A percentile compares a stretch with the other conserved stretches of the same genome.
These are phyloP conservation scores for Campoletis sonorensis DNA, from an alignment of 1,140 invertebrate species.

Conservation along the genomic window DNA sequence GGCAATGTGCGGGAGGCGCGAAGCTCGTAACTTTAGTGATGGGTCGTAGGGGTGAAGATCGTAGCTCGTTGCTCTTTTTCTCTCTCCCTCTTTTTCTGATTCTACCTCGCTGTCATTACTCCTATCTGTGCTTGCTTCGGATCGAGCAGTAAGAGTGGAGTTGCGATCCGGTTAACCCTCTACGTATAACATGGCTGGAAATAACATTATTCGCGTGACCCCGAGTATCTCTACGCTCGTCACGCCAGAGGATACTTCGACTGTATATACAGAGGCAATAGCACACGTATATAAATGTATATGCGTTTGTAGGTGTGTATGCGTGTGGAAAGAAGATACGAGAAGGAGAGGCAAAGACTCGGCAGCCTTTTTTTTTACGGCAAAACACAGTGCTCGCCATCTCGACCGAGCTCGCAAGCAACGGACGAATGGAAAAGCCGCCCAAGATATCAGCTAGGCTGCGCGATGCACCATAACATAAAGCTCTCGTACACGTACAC, in stretches of 20 bases:
- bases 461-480: background rate
- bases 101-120: background rate
- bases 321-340: background rate
- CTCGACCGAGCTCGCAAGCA: background rate
- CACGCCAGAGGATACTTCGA: background rate
- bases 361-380: background rate
- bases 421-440: conserved; percentile 2
- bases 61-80: background rate
- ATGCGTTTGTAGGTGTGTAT: background rate
- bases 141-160: background rate
- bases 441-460: background rate
- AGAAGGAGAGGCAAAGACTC: background rate
- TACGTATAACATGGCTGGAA: background rate
- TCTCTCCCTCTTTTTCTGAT: conserved; percentile 13
- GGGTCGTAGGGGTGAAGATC: background rate
- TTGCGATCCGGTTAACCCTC: conserved; percentile 14
- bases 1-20: background rate
- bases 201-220: background rate
- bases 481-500: background rate
- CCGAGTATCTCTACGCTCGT: background rate
- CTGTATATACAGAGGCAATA: background rate
- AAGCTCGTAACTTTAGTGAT: conserved; percentile 43
- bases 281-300: background rate
- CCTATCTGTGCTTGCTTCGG: conserved; percentile 39
- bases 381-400: background rate